Percentiles rank a stretch among this genome's conserved stretches.
These are phyloP conservation scores for Synergus itoensis DNA, from an alignment of 2,888 invertebrate species.

Conservation along the genomic window DNA sequence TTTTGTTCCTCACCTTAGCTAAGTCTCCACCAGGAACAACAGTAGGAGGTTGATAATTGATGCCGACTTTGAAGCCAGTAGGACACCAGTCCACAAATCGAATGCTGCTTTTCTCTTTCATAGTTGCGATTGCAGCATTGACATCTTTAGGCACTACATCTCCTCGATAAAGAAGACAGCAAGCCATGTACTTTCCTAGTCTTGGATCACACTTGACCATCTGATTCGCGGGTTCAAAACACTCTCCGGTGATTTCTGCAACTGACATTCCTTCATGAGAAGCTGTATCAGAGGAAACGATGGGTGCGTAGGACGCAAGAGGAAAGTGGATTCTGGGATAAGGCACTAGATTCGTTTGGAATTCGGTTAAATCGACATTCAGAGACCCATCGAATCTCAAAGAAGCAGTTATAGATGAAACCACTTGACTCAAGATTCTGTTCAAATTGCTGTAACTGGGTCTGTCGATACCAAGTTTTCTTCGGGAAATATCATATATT, in stretches of 20 bases:
- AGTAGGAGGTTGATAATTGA: slow-evolving; percentile 78
- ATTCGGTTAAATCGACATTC: slow-evolving; percentile 94
- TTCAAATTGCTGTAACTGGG: slow-evolving; percentile 93
- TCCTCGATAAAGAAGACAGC: slow-evolving; percentile 91
- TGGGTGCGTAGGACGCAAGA: slow-evolving; percentile 85
- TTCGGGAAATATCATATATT: slow-evolving; percentile 94
- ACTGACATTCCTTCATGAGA: slow-evolving; percentile 88
- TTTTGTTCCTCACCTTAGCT: slow-evolving; percentile 64
- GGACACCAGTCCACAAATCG: slow-evolving; percentile 98
- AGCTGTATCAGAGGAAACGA: slow-evolving; percentile 86
- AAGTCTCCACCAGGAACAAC: slow-evolving; percentile 73
- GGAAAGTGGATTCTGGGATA: slow-evolving; percentile 85
- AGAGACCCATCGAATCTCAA: slow-evolving; percentile 83
- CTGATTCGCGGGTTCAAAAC: slow-evolving; percentile 94
- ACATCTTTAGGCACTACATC: slow-evolving; percentile 95
- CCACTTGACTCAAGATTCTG: slow-evolving; percentile 87
- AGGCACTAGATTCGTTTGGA: slow-evolving; percentile 90
- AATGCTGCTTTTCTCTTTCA: slow-evolving; percentile 88
- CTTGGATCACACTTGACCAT: slow-evolving; percentile 94
- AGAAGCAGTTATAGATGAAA: slow-evolving; percentile 81
- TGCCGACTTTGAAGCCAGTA: slow-evolving; percentile 91
- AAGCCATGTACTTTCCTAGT: slow-evolving; percentile 93
- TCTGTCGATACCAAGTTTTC: slow-evolving; percentile 89
- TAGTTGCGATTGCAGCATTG: slow-evolving; percentile 88
- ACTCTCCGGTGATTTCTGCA: slow-evolving; percentile 90